Evolutionary conservation across 1,140 invertebrate species (phyloP).

Genomic region (Euura lappo): DNA sequence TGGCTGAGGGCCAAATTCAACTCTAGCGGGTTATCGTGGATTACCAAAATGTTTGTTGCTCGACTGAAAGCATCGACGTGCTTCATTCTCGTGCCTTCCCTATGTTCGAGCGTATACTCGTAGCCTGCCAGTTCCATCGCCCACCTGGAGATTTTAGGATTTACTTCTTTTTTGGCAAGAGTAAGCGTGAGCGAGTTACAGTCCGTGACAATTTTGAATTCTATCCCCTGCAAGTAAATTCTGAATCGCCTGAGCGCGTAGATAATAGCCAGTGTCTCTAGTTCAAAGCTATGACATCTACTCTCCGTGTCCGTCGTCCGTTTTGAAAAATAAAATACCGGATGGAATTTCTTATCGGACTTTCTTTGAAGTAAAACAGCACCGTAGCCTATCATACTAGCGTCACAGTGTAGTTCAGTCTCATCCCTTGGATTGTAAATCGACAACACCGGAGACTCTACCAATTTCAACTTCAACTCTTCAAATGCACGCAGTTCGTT

Average conservation of each 20-base stretch:
- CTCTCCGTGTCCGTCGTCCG: conserved; percentile 37
- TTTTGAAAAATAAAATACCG: conserved; percentile 52
- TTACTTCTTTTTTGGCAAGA: conserved; percentile 18
- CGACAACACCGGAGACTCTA: conserved; percentile 16
- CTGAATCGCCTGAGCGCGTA: conserved; percentile 51
- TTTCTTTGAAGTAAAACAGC: conserved; percentile 31
- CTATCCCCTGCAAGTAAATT: conserved; percentile 49
- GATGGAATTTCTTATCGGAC: conserved; percentile 35
- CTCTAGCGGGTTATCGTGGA: conserved; percentile 29
- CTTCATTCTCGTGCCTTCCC: conserved; percentile 16
- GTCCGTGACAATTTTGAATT: conserved; percentile 54
- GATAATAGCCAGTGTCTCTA: conserved; percentile 56
- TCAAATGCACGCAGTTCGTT: conserved; percentile 12
- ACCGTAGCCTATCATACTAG: conserved; percentile 31
- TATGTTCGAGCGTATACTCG: conserved; percentile 29
- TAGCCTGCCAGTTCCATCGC: conserved; percentile 28
- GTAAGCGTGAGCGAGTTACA: conserved; percentile 21
- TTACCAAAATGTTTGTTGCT: conserved; percentile 11
- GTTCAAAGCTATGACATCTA: conserved; percentile 45
- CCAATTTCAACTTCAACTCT: conserved; percentile 18
- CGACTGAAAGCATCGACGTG: conserved; percentile 31
- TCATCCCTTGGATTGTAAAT: conserved; percentile 21
- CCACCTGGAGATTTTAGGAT: conserved; percentile 28
- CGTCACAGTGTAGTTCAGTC: conserved; percentile 39
- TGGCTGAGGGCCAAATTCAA: conserved; percentile 24